Percentiles rank a stretch among this genome's conserved stretches.
Evolutionary conservation across 2,888 invertebrate species (phyloP).

Genomic region (Vandiemenella viatica): DNA sequence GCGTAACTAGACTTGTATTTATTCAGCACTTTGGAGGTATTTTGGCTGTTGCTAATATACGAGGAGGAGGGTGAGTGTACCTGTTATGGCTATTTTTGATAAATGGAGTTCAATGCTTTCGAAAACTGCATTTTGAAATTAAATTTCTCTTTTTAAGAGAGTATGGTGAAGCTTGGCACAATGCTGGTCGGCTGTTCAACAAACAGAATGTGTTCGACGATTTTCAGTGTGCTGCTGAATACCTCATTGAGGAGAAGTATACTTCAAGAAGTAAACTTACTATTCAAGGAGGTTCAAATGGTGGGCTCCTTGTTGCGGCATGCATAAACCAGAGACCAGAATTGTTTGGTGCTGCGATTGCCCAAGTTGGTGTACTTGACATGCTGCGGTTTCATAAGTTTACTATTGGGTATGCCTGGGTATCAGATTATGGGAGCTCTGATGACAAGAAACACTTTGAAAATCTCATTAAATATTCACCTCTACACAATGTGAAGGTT

Average conservation of each 20-base stretch:
- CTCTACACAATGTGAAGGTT: conserved; percentile 74
- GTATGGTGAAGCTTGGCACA: conserved; percentile 96
- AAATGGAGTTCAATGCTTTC: neutral
- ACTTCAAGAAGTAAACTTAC: conserved; percentile 58
- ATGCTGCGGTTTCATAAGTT: conserved; percentile 97
- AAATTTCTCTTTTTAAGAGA: too few species aligned
- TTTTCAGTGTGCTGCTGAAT: conserved; percentile 84
- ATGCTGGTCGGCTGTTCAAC: conserved; percentile 73
- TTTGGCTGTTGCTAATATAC: conserved; percentile 81
- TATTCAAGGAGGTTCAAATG: conserved; percentile 93
- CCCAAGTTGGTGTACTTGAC: conserved; percentile 93
- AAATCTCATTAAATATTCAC: conserved; percentile 75
- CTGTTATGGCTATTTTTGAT: neutral
- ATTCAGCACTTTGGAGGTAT: conserved; percentile 80
- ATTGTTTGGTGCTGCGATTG: conserved; percentile 80
- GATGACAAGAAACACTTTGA: conserved; percentile 75
- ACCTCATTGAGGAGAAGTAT: conserved; percentile 65
- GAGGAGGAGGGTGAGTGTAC: conserved; percentile 76
- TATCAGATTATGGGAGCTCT: conserved; percentile 86
- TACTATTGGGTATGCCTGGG: conserved; percentile 95
- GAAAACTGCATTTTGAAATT: neutral
- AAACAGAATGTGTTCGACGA: conserved; percentile 98
- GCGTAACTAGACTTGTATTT: conserved; percentile 71
- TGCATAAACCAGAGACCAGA: conserved; percentile 91
- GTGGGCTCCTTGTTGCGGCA: conserved; percentile 88